A percentile compares a stretch with the other conserved stretches of the same genome.
Conservation (phyloP, 2,113 vertebrate species). For the Rostratula benghalensis region DNA sequence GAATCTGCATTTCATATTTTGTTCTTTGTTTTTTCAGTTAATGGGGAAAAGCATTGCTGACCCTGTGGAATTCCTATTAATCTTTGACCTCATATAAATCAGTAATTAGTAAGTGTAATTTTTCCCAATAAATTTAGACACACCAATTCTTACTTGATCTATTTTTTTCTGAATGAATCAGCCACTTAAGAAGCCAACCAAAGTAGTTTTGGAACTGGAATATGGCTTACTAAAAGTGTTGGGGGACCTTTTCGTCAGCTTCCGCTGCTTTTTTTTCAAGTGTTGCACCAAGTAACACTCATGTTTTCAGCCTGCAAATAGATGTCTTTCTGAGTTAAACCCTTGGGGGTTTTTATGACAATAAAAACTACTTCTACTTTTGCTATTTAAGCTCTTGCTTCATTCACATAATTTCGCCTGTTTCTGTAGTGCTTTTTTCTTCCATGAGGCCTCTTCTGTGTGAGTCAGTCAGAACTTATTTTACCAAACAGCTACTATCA, state of each 20-base stretch:
- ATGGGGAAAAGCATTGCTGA: not conserved
- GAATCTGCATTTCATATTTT: not conserved
- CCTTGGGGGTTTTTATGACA: not conserved
- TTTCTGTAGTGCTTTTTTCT: not conserved
- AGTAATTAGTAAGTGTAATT: not conserved
- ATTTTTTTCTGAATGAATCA: not conserved
- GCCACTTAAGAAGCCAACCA: not conserved
- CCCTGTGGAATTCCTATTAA: not conserved
- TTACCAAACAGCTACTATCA: not conserved
- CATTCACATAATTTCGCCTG: not conserved
- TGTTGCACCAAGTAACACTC: not conserved
- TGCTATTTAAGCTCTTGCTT: not conserved
- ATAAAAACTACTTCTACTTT: not conserved
- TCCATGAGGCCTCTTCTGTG: not conserved
- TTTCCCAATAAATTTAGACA: not conserved
- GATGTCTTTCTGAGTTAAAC: not conserved
- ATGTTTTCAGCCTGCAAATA: slow-evolving; percentile 1
- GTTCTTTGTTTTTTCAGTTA: not conserved
- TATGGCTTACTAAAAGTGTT: not conserved
- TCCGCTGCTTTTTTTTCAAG: not conserved
- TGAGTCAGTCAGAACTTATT: not conserved
- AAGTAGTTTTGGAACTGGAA: not conserved
- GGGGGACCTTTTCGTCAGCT: not conserved
- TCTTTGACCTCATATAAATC: not conserved
- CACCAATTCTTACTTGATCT: not conserved